Evolutionary conservation across 64 coral and sea anemone genomes (phyloP), one percentile per base, ranked within the genome.

Genomic region (Montipora foliosa): DNA sequence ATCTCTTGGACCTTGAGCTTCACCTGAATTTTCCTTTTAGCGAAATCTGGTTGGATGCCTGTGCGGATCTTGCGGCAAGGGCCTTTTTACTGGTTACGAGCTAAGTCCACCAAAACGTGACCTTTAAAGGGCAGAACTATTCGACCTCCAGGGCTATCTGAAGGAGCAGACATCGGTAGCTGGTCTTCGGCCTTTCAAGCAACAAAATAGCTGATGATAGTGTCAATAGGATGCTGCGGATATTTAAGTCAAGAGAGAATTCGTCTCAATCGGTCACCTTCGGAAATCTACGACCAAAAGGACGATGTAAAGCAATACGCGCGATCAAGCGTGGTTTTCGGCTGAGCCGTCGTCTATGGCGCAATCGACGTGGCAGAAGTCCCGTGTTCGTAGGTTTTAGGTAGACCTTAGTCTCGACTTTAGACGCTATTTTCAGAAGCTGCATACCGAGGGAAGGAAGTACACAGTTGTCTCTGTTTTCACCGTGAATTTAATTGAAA

Each of bases 161-260:
- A 66, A 6, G 61, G 61, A 66, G 61, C 61, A 66, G 61, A 66
- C 10, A 66, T 66, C 61, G 61, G 61, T 66, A 66, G 61, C 61
- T 66, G 61, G 5, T 66, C 61, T 66, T 66, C 61, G 61, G 61
- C 61, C 61, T 66, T 66, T 66, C 10, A 66, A 66, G 61, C 61
- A 10, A 66, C 61, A 66, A 66, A 66, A 66, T 66, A 66, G 61
- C 61, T 66, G 61, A 66, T 66, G 61, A 5, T 66, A 66, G 61
- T 66, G 61, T 66, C 61, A 66, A 7, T 66, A 66, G 17, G 61
- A 66, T 5, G 61, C 10, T 66, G 61, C 2, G 61, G 61, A 66
- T 66, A 66, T 66, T 66, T 66, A 66, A 66, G 61, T 66, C 61
- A 66, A 66, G 61, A 66, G 61, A 66, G 61, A 66, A 66, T 66